Base-by-base conservation (phyloP, 2,888 invertebrate genomes). In the Xestia c-nigrum region DNA sequence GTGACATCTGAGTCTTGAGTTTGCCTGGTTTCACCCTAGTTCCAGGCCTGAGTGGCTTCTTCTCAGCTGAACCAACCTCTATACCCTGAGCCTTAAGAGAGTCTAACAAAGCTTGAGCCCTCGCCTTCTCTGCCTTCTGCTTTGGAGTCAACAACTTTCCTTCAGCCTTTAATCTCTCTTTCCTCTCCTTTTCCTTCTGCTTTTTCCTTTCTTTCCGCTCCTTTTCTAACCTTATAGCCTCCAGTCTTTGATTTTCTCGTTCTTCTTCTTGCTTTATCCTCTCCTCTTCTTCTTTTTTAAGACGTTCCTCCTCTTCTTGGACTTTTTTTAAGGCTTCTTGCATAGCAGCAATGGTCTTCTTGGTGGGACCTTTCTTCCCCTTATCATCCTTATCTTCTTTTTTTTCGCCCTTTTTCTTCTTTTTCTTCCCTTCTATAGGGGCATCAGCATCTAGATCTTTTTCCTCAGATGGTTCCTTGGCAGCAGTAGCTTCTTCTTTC, bases 161-260 rank as follows among this genome's bases (percentile, higher is more conserved):
- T 95, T 99, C 99, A n/a, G 98, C 99, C 94, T 99, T 99, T 88
- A 99, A 97, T 91, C 99, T 97, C 90, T 99, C 99, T 94, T 99
- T 99, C 70, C 98, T 97, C 92, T 99, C 99, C 91, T 99, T 99
- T 95, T 99, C 99, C 91, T 99, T 99, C 90, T 98, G 98, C 92
- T 99, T 99, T 93, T 98, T 99, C 91, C 97, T 98, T 86, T 98
- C 99, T 91, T 98, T 99, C 83, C 97, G 97, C 93, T 99, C 99
- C 89, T 98, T 98, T 92, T 99, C 99, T 84, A 98, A 94, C 78
- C 98, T 94, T 88, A 97, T 96, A 92, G 97, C 98, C 95, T 99
- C 98, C 82, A 98, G 94, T 78, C 98, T 97, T 61, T 97, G 97
- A 52, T 92, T 95, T 92, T 98, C 98, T 47, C 98, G 97, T 92